Percentiles rank a stretch among this genome's conserved stretches.
phyloP scores from a whole-genome alignment of 92 coral and sea anemone genomes.

The Desmophyllum pertusum region DNA sequence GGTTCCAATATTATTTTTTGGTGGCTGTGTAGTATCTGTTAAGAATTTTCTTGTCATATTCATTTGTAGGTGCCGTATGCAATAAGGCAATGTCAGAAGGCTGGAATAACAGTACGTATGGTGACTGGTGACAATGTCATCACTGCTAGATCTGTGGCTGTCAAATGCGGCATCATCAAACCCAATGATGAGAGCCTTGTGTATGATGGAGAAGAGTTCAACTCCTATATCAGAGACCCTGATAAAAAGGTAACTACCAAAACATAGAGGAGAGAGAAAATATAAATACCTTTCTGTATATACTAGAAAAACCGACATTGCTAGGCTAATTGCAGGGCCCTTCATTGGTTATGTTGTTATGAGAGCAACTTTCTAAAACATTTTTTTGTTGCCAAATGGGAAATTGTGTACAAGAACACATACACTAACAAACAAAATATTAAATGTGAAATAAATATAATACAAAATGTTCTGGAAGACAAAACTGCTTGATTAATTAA shows the following conservation, averaged over 20 bases:
- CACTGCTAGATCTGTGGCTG: conserved; percentile 85
- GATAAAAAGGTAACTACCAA: conserved; percentile 74
- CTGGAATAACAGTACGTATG: conserved; percentile 90
- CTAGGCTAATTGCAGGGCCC: too few species aligned
- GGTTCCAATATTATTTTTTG: not conserved
- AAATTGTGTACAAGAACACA: too few species aligned
- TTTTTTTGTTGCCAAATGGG: too few species aligned
- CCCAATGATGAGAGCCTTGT: conserved; percentile 71
- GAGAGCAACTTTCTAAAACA: too few species aligned
- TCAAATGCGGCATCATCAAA: conserved; percentile 76
- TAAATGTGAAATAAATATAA: too few species aligned
- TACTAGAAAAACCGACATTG: too few species aligned
- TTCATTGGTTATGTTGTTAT: too few species aligned
- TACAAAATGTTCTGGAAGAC: too few species aligned
- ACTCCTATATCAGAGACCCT: conserved; percentile 80
- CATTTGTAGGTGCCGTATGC: conserved; percentile 71
- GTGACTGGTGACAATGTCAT: conserved; percentile 81
- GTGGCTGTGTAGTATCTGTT: not conserved
- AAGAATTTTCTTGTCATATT: not conserved
- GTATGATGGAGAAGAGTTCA: conserved; percentile 78
- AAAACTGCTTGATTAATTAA: too few species aligned
- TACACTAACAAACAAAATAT: too few species aligned
- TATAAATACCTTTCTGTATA: too few species aligned
- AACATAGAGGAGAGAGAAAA: too few species aligned
- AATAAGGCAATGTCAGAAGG: conserved; percentile 70